Conservation (phyloP, 1,140 invertebrate species). For the Sinella curviseta region DNA sequence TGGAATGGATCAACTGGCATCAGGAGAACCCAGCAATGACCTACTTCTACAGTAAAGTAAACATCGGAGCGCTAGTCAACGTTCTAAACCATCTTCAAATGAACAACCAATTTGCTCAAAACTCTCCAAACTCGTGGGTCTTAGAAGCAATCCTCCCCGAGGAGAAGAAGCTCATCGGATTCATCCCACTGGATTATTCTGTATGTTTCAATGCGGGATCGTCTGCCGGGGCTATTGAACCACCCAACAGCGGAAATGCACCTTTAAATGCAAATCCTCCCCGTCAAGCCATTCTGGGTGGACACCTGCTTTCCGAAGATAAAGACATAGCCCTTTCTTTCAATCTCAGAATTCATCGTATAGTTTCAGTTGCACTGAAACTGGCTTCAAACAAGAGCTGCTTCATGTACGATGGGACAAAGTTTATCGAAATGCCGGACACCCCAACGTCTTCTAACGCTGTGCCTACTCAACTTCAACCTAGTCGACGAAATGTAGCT, state of each 20-base stretch:
- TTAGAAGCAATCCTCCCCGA: slow-evolving; percentile 38
- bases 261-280: not conserved
- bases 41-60: slow-evolving; percentile 38
- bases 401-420: slow-evolving; percentile 35
- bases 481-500: slow-evolving; percentile 41
- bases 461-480: slow-evolving; percentile 14
- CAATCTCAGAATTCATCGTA: slow-evolving; percentile 12
- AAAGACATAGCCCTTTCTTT: slow-evolving; percentile 1
- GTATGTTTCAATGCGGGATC: slow-evolving; percentile 33
- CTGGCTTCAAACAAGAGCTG: slow-evolving; percentile 1
- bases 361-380: not conserved
- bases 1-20: slow-evolving; percentile 43
- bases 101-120: slow-evolving; percentile 14
- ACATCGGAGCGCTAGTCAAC: slow-evolving; percentile 30
- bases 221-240: slow-evolving; percentile 32
- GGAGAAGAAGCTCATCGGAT: slow-evolving; percentile 45
- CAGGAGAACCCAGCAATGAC: slow-evolving; percentile 27
- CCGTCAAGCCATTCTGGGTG: not conserved
- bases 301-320: slow-evolving; percentile 17
- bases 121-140: slow-evolving; percentile 1
- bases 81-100: slow-evolving; percentile 40
- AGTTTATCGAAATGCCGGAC: slow-evolving; percentile 29
- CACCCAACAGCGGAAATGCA: not conserved
- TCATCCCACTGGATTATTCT: slow-evolving; percentile 37
- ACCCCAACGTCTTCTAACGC: slow-evolving; percentile 23